Percentiles rank a stretch among this genome's conserved stretches.
These are phyloP conservation scores for Rhea pennata DNA, from an alignment of 2,113 vertebrate species.

Conservation along the genomic window DNA sequence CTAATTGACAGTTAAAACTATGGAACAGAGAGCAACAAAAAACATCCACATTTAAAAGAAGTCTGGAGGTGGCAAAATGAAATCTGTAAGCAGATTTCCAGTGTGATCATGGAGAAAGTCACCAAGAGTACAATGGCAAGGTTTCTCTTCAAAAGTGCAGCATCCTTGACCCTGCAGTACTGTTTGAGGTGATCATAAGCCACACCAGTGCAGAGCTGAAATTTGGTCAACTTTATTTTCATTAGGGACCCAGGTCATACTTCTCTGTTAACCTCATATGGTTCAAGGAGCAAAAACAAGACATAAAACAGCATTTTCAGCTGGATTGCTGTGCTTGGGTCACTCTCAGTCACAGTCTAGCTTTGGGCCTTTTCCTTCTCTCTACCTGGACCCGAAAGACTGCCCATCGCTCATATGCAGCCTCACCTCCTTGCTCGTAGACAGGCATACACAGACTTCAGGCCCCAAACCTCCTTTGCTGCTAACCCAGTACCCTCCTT, in stretches of 20 bases:
- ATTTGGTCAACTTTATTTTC: neutral
- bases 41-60: neutral
- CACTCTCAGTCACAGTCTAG: neutral
- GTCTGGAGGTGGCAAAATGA: neutral
- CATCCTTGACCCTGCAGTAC: neutral
- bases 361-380: neutral
- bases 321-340: neutral
- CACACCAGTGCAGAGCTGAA: neutral
- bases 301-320: neutral
- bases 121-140: neutral
- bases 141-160: neutral
- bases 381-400: neutral
- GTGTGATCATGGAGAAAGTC: neutral
- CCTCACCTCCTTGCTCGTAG: neutral
- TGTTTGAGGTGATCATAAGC: neutral
- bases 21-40: neutral
- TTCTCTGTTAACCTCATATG: neutral
- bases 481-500: neutral
- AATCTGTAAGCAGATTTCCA: neutral
- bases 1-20: conserved; percentile 53
- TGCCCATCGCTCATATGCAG: neutral
- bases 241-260: neutral
- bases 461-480: neutral
- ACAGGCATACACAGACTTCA: neutral
- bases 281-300: neutral